Percentiles rank a stretch among this genome's conserved stretches.
Evolutionary conservation across 1,140 invertebrate genomes (phyloP).

Genomic region (Neelides sp.): DNA sequence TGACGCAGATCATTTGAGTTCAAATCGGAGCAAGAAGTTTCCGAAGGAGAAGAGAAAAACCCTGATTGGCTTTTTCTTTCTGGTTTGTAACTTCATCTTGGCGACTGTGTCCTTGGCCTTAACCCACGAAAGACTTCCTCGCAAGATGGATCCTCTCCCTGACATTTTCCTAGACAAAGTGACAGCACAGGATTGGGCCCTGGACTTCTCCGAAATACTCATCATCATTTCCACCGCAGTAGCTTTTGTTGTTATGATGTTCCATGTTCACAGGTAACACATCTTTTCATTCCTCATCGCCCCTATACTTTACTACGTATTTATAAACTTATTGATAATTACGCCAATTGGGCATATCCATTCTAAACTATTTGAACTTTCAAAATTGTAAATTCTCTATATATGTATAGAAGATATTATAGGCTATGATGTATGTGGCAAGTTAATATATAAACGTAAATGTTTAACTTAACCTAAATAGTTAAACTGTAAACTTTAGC

Average conservation of each 20-base stretch:
- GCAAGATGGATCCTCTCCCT: slow-evolving; percentile 56
- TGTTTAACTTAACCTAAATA: too few species aligned
- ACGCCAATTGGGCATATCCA: too few species aligned
- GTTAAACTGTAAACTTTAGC: too few species aligned
- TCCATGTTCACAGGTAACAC: slow-evolving; percentile 21
- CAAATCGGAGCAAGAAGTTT: slow-evolving; percentile 36
- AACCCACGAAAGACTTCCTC: slow-evolving; percentile 69
- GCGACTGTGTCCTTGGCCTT: slow-evolving; percentile 59
- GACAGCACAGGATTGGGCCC: slow-evolving; percentile 54
- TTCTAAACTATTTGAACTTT: too few species aligned
- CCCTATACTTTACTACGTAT: too few species aligned
- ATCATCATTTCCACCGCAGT: slow-evolving; percentile 65
- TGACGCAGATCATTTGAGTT: slow-evolving; percentile 15
- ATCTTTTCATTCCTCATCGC: not conserved
- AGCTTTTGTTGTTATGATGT: slow-evolving; percentile 35
- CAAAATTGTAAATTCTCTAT: too few species aligned
- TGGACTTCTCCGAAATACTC: slow-evolving; percentile 68
- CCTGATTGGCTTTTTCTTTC: slow-evolving; percentile 47
- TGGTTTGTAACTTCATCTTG: slow-evolving; percentile 48
- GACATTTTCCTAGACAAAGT: slow-evolving; percentile 69
- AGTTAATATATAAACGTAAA: too few species aligned
- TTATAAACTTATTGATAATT: too few species aligned
- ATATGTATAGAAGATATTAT: too few species aligned
- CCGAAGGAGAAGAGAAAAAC: slow-evolving; percentile 61
- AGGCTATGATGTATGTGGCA: too few species aligned